phyloP scores from a whole-genome alignment of 2,113 vertebrate species.

The Neopipo cinnamomea region DNA sequence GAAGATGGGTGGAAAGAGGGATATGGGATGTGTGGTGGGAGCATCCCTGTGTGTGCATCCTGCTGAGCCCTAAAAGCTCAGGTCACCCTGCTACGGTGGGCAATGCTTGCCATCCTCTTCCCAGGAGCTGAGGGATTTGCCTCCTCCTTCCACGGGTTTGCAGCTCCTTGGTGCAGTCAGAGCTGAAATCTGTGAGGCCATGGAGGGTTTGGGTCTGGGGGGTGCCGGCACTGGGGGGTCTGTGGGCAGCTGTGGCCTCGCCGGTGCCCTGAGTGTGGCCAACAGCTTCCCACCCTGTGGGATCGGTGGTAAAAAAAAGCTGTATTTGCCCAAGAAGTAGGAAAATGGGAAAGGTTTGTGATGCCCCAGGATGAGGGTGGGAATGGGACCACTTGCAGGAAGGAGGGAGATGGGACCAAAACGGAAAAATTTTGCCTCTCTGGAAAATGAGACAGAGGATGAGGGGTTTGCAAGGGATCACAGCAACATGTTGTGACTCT shows the following conservation, averaged over 20 bases:
- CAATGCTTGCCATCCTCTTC: background rate
- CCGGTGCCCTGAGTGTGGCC: background rate
- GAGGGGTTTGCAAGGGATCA: accelerated
- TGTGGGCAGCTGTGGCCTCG: background rate
- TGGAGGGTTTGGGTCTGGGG: background rate
- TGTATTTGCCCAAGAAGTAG: background rate
- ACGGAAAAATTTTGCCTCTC: accelerated
- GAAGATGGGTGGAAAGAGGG: background rate
- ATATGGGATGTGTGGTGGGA: background rate
- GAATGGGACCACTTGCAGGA: background rate
- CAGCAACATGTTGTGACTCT: accelerated
- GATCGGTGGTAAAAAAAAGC: background rate
- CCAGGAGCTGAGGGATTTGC: background rate
- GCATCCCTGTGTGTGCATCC: background rate
- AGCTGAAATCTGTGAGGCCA: background rate
- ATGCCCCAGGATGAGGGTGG: background rate
- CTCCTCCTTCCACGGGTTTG: accelerated
- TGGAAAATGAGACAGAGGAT: background rate
- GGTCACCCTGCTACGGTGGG: background rate
- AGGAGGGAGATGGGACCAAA: background rate
- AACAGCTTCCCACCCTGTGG: background rate
- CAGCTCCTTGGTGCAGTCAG: background rate
- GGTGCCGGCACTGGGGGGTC: accelerated
- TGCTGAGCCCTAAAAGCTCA: background rate
- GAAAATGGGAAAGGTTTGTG: background rate